Percentiles rank a stretch among this genome's conserved stretches.
Evolutionary conservation across 2,797 vertebrate species (phyloP).

Genomic region (Uromys caudimaculatus): DNA sequence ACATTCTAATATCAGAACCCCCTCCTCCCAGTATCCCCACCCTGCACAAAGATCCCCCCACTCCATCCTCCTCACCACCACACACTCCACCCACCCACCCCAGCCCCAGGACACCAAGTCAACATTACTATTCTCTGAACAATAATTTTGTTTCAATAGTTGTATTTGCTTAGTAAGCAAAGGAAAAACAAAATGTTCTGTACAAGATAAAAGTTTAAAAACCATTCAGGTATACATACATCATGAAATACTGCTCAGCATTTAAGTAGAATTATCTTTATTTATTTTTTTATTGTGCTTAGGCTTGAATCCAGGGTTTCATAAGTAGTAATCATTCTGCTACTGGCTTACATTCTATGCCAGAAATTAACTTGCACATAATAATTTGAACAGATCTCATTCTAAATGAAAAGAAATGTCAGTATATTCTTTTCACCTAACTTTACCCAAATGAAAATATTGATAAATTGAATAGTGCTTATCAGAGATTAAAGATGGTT

Average conservation of each 20-base stretch:
- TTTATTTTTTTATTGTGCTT: not conserved
- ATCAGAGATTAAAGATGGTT: not conserved
- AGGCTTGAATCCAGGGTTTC: not conserved
- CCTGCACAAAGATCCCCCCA: not conserved
- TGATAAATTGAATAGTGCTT: not conserved
- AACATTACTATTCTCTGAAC: not conserved
- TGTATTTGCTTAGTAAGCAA: not conserved
- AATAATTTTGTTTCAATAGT: not conserved
- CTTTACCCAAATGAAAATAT: not conserved
- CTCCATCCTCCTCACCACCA: no score
- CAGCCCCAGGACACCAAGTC: no score
- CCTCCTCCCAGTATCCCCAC: not conserved
- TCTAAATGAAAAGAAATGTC: not conserved
- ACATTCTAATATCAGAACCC: not conserved
- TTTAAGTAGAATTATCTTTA: not conserved
- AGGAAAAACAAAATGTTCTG: not conserved
- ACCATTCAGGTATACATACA: not conserved
- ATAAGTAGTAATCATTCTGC: not conserved
- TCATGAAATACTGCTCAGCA: not conserved
- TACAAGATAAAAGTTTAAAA: not conserved
- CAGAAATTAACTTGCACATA: not conserved
- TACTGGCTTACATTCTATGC: not conserved
- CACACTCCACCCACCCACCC: no score
- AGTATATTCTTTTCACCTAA: not conserved
- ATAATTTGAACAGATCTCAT: not conserved